Percentiles rank a stretch among this genome's conserved stretches.
phyloP scores from a whole-genome alignment of 2,113 vertebrate species.

The Brachypodius melanocephalos region DNA sequence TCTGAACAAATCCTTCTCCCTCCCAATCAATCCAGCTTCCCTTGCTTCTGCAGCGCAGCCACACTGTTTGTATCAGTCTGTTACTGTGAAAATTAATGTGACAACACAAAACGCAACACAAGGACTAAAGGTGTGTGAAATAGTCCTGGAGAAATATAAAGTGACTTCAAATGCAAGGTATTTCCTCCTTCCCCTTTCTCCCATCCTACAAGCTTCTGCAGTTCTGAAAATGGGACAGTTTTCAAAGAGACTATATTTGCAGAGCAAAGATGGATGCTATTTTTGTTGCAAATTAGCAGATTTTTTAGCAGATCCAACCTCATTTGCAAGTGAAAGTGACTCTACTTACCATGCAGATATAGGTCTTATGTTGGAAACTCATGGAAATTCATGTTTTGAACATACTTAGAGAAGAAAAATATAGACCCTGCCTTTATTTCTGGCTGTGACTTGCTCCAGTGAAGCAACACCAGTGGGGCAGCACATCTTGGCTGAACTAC shows the following conservation, averaged over 20 bases:
- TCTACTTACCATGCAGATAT: conserved; percentile 67
- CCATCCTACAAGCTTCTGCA: conserved; percentile 57
- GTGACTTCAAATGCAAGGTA: conserved; percentile 53
- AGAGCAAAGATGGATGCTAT: conserved; percentile 63
- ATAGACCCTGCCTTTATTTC: conserved; percentile 63
- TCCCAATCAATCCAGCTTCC: conserved; percentile 41
- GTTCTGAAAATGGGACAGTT: conserved; percentile 66
- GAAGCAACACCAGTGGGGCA: conserved; percentile 46
- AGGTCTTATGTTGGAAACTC: conserved; percentile 67
- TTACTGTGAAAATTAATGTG: conserved; percentile 58
- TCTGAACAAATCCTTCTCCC: conserved; percentile 60
- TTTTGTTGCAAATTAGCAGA: conserved; percentile 69
- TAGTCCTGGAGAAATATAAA: conserved; percentile 11
- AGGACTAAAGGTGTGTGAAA: conserved; percentile 57
- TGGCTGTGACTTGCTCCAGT: conserved; percentile 27
- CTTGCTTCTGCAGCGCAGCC: conserved; percentile 15
- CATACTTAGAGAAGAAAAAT: conserved; percentile 57
- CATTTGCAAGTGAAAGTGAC: conserved; percentile 69
- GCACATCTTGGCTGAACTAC: neutral
- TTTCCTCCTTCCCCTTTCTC: conserved; percentile 51
- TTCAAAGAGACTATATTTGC: conserved; percentile 67
- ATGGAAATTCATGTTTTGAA: conserved; percentile 69
- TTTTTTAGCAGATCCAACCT: conserved; percentile 66
- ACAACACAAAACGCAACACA: conserved; percentile 21
- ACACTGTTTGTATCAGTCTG: conserved; percentile 25